These are phyloP conservation scores for Boloria euphrosyne DNA, from an alignment of 2,888 invertebrate species.

Conservation along the genomic window DNA sequence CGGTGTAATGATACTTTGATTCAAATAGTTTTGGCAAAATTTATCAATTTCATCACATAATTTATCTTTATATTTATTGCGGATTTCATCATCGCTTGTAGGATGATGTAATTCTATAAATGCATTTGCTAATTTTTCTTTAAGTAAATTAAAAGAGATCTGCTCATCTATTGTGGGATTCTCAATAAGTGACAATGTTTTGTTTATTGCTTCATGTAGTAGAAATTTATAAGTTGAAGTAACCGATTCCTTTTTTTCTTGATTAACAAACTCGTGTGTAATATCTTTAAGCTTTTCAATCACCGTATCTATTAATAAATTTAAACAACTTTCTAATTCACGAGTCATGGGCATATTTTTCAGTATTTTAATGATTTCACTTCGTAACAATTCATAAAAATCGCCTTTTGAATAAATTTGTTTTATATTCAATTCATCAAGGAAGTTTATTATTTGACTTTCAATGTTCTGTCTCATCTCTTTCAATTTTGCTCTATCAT, in stretches of 20 bases:
- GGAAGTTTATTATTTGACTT: background rate
- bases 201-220: conserved; percentile 53
- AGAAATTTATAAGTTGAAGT: conserved; percentile 50
- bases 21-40: conserved; percentile 57
- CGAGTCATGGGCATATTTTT: conserved; percentile 41
- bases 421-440: conserved; percentile 2
- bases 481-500: background rate
- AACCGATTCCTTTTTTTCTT: conserved; percentile 29
- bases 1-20: conserved; percentile 47
- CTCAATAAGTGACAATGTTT: conserved; percentile 48
- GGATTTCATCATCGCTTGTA: conserved; percentile 43
- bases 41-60: conserved; percentile 51
- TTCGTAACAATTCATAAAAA: conserved; percentile 2
- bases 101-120: conserved; percentile 58
- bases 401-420: background rate
- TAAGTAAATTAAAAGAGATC: conserved; percentile 54
- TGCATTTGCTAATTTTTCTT: conserved; percentile 60
- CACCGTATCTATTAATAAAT: conserved; percentile 45
- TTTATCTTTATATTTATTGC: conserved; percentile 48
- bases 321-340: conserved; percentile 42
- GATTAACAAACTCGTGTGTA: conserved; percentile 48
- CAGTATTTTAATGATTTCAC: conserved; percentile 10
- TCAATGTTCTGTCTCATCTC: conserved; percentile 2
- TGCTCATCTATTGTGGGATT: conserved; percentile 47
- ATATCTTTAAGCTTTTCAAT: conserved; percentile 47